Evolutionary conservation across 2,113 vertebrate genomes (phyloP), one percentile per base, ranked within the genome.

Genomic region (Tamias sibiricus): DNA sequence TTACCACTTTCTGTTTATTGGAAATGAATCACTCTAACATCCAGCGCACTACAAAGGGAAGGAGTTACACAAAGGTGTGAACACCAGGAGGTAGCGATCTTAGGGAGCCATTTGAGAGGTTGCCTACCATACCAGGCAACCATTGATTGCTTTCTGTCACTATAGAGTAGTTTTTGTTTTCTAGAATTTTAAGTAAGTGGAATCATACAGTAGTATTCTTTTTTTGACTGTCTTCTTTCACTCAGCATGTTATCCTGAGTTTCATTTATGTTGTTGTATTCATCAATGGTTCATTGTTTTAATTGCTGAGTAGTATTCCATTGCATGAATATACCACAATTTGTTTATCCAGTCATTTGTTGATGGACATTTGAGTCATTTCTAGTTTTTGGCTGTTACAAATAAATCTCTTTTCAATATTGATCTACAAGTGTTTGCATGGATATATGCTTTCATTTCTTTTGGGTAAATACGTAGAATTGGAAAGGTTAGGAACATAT

Each of bases 401-500:
- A 81, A 62, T 75, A 74, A 95, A 66, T 76, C 32, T 64, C 11
- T 14, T 44, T 14, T 88, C 42, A 82, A 54, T 22, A 47, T 84
- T 57, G 17, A 42, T 64, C n/a, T 92, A 3, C 47, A 62, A 77
- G 19, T 88, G 24, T 90, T 95, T 87, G 22, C 54, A 54, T 69
- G n/a, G 52, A 54, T 47, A 30, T 90, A n/a, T 28, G 8, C 30
- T 77, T 91, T 91, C 2, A 40, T 82, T 72, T 87, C 69, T 96
- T 54, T 77, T 82, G 49, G 37, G 57, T 76, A 91, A 90, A 47
- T 77, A 93, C 54, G 87, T 19, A 82, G 69, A 77, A 87, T 26
- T n/a, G 6, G 52, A 87, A 81, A 93, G 40, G 2, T 20, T 76
- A n/a, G 47, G 62, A 87, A 87, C 35, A 87, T 44, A 69, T 4